phyloP scores from a whole-genome alignment of 2,113 vertebrate genomes.

The Pangasianodon gigas region DNA sequence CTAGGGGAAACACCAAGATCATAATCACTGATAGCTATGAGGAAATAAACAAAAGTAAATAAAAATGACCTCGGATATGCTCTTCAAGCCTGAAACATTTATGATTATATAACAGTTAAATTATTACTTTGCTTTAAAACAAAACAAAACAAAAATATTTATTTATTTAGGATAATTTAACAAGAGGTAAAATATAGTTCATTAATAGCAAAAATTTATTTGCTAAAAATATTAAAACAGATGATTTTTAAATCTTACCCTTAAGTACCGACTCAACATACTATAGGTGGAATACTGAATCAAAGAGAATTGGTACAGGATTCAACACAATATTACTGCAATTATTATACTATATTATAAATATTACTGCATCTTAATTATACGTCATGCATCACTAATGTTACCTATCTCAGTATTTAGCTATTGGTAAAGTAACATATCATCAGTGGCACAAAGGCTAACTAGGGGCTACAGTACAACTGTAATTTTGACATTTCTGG shows the following conservation, averaged over 20 bases:
- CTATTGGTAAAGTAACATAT: neutral
- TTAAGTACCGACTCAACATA: neutral
- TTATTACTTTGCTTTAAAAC: neutral
- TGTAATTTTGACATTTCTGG: too few relatives aligned
- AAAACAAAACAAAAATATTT: neutral
- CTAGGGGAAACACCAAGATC: neutral
- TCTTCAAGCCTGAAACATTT: neutral
- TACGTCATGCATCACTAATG: neutral
- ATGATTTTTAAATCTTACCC: neutral
- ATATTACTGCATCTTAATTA: neutral
- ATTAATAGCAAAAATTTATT: neutral
- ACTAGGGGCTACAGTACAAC: neutral
- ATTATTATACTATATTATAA: too few relatives aligned
- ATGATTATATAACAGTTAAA: neutral
- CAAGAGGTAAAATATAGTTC: neutral
- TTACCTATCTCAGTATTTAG: neutral
- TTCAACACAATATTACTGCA: neutral
- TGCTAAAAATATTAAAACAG: neutral
- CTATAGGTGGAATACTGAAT: neutral
- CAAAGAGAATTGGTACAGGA: neutral
- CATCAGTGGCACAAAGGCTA: neutral
- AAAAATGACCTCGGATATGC: neutral
- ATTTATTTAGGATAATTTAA: neutral
- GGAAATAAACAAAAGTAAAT: neutral
- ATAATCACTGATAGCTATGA: neutral